Conservation (phyloP, 2,888 invertebrate genomes). For the Caenorhabditis zanzibari region DNA sequence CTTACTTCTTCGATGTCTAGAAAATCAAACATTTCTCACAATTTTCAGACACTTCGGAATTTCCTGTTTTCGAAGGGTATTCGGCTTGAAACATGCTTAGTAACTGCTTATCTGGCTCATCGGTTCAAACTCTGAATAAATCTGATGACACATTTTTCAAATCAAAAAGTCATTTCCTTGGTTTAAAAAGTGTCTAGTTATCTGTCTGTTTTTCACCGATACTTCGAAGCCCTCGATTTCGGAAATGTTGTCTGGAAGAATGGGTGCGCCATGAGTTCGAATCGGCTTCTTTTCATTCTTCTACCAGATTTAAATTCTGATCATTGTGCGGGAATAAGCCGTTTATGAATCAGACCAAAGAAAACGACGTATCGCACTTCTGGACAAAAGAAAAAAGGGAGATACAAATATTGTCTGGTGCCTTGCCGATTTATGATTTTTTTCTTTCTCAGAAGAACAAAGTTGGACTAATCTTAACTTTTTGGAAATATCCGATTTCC, state of each 20-base stretch:
- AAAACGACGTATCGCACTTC: slow-evolving; percentile 31
- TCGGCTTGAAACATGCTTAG: slow-evolving; percentile 20
- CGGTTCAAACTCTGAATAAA: not conserved
- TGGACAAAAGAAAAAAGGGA: slow-evolving; percentile 2
- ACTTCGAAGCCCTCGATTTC: slow-evolving; percentile 21
- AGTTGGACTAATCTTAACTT: not conserved
- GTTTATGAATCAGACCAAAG: slow-evolving; percentile 16
- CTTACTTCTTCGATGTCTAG: not conserved
- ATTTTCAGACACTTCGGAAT: not conserved
- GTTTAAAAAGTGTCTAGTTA: slow-evolving; percentile 31
- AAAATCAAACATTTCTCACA: not conserved
- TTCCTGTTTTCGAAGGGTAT: slow-evolving; percentile 4
- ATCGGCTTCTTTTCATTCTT: slow-evolving; percentile 22
- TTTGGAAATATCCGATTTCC: slow-evolving; percentile 2
- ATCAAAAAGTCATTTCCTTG: slow-evolving; percentile 27
- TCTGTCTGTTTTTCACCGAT: slow-evolving; percentile 1
- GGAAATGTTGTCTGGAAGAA: slow-evolving; percentile 38
- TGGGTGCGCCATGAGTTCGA: slow-evolving; percentile 36
- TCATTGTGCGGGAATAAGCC: slow-evolving; percentile 26
- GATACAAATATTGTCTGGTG: slow-evolving; percentile 30
- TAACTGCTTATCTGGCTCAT: slow-evolving; percentile 7
- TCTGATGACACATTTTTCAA: slow-evolving; percentile 11
- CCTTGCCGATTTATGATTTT: not conserved
- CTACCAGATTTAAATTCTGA: slow-evolving; percentile 26
- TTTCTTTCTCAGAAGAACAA: not conserved